phyloP scores from a whole-genome alignment of 2,888 invertebrate species.

The Nesidiocoris tenuis region DNA sequence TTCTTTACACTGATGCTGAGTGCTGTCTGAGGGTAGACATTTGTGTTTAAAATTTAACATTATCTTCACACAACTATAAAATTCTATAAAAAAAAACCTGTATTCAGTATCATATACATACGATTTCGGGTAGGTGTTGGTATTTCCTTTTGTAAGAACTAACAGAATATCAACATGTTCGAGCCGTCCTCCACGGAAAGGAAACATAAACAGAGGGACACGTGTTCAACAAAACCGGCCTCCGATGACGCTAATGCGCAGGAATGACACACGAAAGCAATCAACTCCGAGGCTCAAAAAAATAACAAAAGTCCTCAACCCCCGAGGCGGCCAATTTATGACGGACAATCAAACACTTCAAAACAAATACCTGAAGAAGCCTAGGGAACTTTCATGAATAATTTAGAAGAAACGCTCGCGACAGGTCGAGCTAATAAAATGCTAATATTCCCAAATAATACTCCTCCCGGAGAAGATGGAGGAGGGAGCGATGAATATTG shows the following conservation, averaged over 20 bases:
- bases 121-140: no score
- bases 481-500: slow-evolving; percentile 33
- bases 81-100: no score
- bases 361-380: slow-evolving; percentile 38
- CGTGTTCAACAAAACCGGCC: background rate
- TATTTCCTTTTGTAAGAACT: no score
- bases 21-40: no score
- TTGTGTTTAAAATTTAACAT: no score
- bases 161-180: no score
- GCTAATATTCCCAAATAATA: slow-evolving; percentile 37
- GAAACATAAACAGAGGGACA: background rate
- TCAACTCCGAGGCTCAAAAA: background rate
- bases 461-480: slow-evolving; percentile 10
- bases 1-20: no score
- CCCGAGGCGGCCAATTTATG: slow-evolving; percentile 28
- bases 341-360: slow-evolving; percentile 35
- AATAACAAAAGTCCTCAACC: slow-evolving; percentile 3
- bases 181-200: no score
- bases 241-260: no score
- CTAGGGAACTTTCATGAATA: slow-evolving; percentile 38
- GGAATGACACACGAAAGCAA: background rate
- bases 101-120: no score
- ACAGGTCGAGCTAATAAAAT: slow-evolving; percentile 39
- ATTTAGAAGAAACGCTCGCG: slow-evolving; percentile 39
- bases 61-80: no score